Conservation (phyloP, 1,140 invertebrate genomes). For the Drosophila gunungcola region DNA sequence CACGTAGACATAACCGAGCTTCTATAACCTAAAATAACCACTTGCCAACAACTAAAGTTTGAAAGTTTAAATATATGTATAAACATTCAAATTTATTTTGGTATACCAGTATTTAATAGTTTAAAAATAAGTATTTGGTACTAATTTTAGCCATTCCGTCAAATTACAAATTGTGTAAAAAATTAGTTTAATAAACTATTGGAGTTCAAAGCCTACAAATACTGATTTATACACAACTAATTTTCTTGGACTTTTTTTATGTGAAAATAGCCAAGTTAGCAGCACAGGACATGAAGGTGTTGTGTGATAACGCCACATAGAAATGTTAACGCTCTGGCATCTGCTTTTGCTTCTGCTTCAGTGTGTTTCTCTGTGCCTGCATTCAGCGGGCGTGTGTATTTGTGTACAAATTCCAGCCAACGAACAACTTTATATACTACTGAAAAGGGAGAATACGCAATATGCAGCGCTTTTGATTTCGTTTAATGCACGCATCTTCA, state of each 20-base stretch:
- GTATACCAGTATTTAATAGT: too few relatives aligned
- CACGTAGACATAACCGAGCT: too few relatives aligned
- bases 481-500: constrained; percentile 57
- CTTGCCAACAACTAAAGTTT: too few relatives aligned
- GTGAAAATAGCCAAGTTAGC: constrained; percentile 9
- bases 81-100: too few relatives aligned
- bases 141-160: too few relatives aligned
- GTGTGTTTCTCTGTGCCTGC: constrained; percentile 26
- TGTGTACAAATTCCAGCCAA: constrained; percentile 59
- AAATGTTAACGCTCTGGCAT: constrained; percentile 62
- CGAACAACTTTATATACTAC: constrained; percentile 69
- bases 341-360: constrained; percentile 33
- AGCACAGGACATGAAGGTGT: constrained; percentile 53
- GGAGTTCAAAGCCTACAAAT: too few relatives aligned
- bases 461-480: constrained; percentile 69
- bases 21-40: too few relatives aligned
- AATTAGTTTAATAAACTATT: too few relatives aligned
- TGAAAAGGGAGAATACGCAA: constrained; percentile 29
- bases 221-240: not conserved
- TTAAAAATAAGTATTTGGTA: too few relatives aligned
- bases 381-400: constrained; percentile 23
- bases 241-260: not conserved
- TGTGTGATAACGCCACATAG: constrained; percentile 64
- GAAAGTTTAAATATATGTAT: too few relatives aligned
- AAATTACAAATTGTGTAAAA: too few relatives aligned